Base-by-base conservation (phyloP, 2,113 vertebrate species). In the Paratilapia polleni region DNA sequence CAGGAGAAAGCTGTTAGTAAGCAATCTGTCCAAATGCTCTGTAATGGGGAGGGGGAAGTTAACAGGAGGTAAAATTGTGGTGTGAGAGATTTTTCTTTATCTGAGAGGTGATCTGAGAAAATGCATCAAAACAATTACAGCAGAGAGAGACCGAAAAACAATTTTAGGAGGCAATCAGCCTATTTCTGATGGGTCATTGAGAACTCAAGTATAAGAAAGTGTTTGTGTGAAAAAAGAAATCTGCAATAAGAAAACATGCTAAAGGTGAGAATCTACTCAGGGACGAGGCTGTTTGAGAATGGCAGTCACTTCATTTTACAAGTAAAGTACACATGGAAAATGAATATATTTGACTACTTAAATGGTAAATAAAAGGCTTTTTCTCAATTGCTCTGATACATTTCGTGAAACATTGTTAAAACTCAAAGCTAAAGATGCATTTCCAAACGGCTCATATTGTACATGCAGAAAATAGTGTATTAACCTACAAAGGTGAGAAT, bases 381-480 rank as follows among this genome's bases (percentile, higher is more conserved):
- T 64, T 64, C n/a, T 66, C 64, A 19, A 8, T 9, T 68, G 1
- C 26, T 26, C 41, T 47, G 63, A 0, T 41, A 2, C 22, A 0
- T 66, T 70, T 49, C 14, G 5, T 15, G 12, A 47, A 47, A 15
- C 24, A 70, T 8, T 0, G 2, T 49, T 49, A 49, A 28, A 47
- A 0, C 66, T 31, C 41, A 20, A 0, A 20, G 66, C 24, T 5
- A 0, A 24, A 1, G 24, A 47, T 6, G 41, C 10, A 26, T 47
- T 0, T 68, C 64, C 64, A 70, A 49, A 70, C 1, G 3, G 64
- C 15, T 70, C 5, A 2, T 52, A 3, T 31, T 12, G 5, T 47
- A 0, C 43, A 28, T 20, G 15, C 24, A 70, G 24, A 20, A 52
- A 28, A 70, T 3, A 34, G 34, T 34, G 3, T 34, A 4, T 4